Percentiles rank a stretch among this genome's conserved stretches.
Evolutionary conservation across 2,888 invertebrate species (phyloP).

Genomic region (Pristionchus arcanus): DNA sequence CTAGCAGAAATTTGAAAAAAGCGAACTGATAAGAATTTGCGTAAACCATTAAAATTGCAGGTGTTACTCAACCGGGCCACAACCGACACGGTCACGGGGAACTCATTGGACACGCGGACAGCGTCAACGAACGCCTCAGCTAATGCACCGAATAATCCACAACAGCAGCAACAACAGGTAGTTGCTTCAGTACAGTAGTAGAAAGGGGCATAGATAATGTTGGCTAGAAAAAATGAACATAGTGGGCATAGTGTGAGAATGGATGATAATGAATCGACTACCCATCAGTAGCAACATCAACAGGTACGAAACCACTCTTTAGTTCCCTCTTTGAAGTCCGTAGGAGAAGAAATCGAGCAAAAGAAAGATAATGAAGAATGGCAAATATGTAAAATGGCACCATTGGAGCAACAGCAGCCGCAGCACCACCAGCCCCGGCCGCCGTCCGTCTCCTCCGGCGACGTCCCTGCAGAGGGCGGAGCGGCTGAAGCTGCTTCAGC

Average conservation of each 20-base stretch:
- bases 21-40: no score
- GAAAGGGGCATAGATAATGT: no score
- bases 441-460: background rate
- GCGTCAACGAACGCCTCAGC: background rate
- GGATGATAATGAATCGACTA: background rate
- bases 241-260: no score
- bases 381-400: background rate
- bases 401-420: background rate
- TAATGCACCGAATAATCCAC: background rate
- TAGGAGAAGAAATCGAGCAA: no score
- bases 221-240: no score
- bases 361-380: background rate
- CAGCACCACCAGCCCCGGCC: background rate
- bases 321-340: background rate
- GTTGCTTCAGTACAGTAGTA: no score
- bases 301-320: background rate
- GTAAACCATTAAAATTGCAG: no score
- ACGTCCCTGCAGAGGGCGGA: background rate
- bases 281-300: background rate
- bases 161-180: constrained; percentile 24
- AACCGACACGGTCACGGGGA: constrained; percentile 31
- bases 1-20: no score
- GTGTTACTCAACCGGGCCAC: constrained; percentile 19
- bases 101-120: background rate
- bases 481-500: background rate